Evolutionary conservation across 2,888 invertebrate species (phyloP).

Genomic region (Mythimna albipuncta): DNA sequence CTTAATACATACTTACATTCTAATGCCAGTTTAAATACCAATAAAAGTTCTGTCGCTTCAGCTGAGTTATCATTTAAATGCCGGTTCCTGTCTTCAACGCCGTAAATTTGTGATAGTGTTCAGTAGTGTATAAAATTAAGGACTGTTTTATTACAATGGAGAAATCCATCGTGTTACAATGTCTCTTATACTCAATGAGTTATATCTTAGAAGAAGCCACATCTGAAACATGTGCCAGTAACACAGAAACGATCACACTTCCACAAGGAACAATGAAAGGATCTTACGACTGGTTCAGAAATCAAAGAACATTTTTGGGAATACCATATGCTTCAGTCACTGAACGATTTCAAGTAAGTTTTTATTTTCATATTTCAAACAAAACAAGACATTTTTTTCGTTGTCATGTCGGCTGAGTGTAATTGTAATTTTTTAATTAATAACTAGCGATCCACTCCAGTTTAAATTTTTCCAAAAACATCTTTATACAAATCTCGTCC

Average conservation of each 20-base stretch:
- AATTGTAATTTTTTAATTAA: no score
- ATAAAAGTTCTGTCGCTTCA: not conserved
- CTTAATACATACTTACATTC: conserved; percentile 5
- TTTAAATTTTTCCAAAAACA: no score
- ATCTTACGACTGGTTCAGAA: conserved; percentile 35
- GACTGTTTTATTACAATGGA: conserved; percentile 21
- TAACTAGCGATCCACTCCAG: no score
- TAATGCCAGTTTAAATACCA: conserved; percentile 7
- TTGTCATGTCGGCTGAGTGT: no score
- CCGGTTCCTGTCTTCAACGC: not conserved
- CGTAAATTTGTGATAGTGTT: not conserved
- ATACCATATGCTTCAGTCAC: conserved; percentile 67
- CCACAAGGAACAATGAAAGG: conserved; percentile 65
- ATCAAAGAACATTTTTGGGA: conserved; percentile 63
- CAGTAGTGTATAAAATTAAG: not conserved
- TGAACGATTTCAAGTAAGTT: conserved; percentile 64
- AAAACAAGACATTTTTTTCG: no score
- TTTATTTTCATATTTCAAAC: not conserved
- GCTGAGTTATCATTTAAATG: not conserved
- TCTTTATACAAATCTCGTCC: no score
- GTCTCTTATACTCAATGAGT: conserved; percentile 1
- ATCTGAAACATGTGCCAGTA: not conserved
- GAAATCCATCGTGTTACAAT: conserved; percentile 4
- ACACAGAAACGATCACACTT: conserved; percentile 24
- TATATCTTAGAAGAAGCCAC: conserved; percentile 8